Percentiles rank a stretch among this genome's conserved stretches.
Conservation (phyloP, 2,113 vertebrate genomes). For the Eudyptes chrysolophus region DNA sequence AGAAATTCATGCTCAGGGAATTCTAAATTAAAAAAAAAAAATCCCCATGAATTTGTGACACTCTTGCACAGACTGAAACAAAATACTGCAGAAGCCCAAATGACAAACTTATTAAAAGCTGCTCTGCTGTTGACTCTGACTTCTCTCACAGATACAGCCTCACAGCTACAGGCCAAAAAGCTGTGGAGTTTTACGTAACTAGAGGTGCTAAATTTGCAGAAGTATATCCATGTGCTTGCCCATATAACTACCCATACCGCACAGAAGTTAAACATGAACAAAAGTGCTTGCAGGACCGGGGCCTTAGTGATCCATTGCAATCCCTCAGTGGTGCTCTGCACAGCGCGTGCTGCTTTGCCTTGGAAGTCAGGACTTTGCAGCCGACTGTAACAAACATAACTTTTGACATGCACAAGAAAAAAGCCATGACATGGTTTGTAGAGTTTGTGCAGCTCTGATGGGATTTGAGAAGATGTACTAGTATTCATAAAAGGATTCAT, state of each 20-base stretch:
- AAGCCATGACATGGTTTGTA: background rate
- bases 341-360: background rate
- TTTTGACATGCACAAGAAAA: background rate
- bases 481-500: background rate
- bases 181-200: background rate
- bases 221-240: background rate
- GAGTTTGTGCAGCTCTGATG: background rate
- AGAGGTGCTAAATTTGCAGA: background rate
- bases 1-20: background rate
- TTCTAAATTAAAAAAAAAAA: background rate
- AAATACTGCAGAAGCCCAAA: background rate
- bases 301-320: background rate
- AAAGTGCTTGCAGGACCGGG: background rate
- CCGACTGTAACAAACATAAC: background rate
- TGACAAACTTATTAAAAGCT: background rate
- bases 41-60: background rate
- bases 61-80: background rate
- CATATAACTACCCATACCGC: background rate
- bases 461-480: background rate
- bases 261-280: slow-evolving; percentile 37
- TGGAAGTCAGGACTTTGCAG: background rate
- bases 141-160: background rate
- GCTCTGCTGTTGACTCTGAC: background rate
- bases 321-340: background rate
- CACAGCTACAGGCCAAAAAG: background rate